A percentile compares a stretch with the other conserved stretches of the same genome.
phyloP scores from a whole-genome alignment of 2,797 vertebrate species.

The Ceryle rudis region DNA sequence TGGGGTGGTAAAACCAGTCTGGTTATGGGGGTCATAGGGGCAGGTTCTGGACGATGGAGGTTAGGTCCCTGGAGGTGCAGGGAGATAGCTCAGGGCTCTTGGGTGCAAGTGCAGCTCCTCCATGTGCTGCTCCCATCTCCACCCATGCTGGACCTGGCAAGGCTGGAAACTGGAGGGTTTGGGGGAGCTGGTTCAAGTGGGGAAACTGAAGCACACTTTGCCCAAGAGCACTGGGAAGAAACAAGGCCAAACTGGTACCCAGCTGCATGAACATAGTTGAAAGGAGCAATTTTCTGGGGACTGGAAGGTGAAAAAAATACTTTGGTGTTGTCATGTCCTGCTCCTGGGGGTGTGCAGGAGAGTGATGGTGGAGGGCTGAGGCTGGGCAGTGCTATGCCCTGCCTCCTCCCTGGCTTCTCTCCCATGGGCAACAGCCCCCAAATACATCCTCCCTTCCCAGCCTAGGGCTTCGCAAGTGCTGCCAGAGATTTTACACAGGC shows the following conservation, averaged over 20 bases:
- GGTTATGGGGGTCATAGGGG: not conserved
- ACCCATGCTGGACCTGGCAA: not conserved
- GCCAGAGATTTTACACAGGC: rapidly evolving
- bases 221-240: not conserved
- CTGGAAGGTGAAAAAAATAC: not conserved
- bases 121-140: not conserved
- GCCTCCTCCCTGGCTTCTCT: not conserved
- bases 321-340: not conserved
- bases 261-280: rapidly evolving
- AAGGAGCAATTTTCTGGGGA: not conserved
- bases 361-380: not conserved
- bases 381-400: not conserved
- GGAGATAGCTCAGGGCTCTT: not conserved
- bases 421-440: rapidly evolving
- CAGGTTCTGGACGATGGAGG: not conserved
- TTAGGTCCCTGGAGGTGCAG: not conserved
- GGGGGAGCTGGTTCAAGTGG: not conserved
- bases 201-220: not conserved
- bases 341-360: not conserved
- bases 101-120: rapidly evolving
- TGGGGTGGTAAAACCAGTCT: not conserved
- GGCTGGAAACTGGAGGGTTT: not conserved
- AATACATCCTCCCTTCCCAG: not conserved
- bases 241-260: not conserved
- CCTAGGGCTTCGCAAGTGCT: not conserved